Evolutionary conservation across 2,797 vertebrate species (phyloP), one percentile per base, ranked within the genome.

Genomic region (Bradypodion pumilum): DNA sequence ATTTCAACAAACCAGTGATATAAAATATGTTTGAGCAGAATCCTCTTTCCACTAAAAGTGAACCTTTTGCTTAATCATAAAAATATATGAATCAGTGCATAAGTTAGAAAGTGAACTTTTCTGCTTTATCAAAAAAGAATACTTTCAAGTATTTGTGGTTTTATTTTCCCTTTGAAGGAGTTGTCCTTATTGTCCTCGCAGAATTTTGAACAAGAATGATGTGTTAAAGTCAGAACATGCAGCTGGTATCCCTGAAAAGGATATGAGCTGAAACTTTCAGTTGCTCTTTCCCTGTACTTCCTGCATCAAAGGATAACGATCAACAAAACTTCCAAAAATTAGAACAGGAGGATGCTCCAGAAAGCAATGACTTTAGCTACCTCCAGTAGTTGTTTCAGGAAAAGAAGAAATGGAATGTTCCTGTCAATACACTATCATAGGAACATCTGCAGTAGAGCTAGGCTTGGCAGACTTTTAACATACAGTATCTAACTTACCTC

Each of bases 351-450:
- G 29, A 10, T 42, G 13, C 46, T 85, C 46, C 23, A 66, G 13
- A 80, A 74, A 74, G 66, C 77, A 37, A 68, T 32, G 74, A 60
- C 49, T 85, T 80, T 80, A 74, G 72, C 72, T 60, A 79, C 68
- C 32, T 16, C 19, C n/a, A 80, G 29, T 12, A 74, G 49, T 44
- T 42, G 29, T 65, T 84, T 49, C 42, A 27, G 23, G 49, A 72
- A 84, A 70, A 19, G 32, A 62, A 78, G 52, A 49, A 52, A 65
- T 32, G 29, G 46, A 75, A 80, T 59, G 19, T 37, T 60, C 37
- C 37, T 66, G n/a, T 27, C 16, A 21, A 4, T 52, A 10, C 35
- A 32, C 5, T 62, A 52, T 84, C 76, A 27, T 66, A 80, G 62
- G 29, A 65, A 80, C 37, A 19, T 21, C 70, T 66, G n/a, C 10